Conservation (phyloP, 2,797 vertebrate species). For the Syngnathus acus region DNA sequence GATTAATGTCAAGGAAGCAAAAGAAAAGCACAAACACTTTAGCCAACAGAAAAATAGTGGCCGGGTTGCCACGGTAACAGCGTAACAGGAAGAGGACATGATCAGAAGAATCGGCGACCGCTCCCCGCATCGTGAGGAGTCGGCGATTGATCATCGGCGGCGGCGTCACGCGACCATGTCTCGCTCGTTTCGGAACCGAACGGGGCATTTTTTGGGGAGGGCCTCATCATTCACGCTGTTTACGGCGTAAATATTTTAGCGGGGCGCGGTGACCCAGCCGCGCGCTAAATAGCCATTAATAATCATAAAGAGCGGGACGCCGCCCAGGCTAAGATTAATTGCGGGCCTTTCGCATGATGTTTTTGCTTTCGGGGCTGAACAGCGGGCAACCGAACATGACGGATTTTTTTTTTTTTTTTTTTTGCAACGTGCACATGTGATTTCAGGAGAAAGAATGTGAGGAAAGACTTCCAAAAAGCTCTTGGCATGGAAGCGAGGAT, state of each 20-base stretch:
- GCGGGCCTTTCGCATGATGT: background rate
- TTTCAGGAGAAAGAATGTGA: background rate
- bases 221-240: conserved; percentile 3
- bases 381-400: background rate
- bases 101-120: background rate
- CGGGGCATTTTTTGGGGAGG: background rate
- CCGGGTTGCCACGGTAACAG: background rate
- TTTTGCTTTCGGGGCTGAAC: background rate
- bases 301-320: background rate
- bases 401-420: background rate
- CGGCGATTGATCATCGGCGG: background rate
- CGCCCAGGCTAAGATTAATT: background rate
- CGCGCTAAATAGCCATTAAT: background rate
- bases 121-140: background rate
- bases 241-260: background rate
- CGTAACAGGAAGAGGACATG: background rate
- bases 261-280: background rate
- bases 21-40: background rate
- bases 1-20: background rate
- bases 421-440: background rate
- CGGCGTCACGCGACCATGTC: background rate
- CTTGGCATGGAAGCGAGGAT: background rate
- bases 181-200: background rate
- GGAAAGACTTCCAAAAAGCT: background rate
- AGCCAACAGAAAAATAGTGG: background rate